Evolutionary conservation across 2,113 vertebrate species (phyloP), one percentile per base, ranked within the genome.

Genomic region (Notiomystis cincta): DNA sequence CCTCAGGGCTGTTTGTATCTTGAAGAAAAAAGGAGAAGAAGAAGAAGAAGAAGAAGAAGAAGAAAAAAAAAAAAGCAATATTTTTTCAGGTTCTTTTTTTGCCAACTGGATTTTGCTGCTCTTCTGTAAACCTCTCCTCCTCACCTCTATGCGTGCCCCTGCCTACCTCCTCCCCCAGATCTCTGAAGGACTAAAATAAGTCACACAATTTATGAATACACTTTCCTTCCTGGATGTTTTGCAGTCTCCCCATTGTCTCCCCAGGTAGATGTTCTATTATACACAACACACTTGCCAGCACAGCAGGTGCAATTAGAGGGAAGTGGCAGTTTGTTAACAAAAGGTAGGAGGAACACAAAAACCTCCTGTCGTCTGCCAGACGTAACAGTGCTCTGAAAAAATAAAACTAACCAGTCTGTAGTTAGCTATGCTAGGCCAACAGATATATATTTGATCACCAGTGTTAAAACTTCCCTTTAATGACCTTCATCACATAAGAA

Each of bases 1-100:
- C 94, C 99, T 98, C 90, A 99, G 89, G 2, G 99, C 99, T 6
- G 99, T 99, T 93, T 99, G 99, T 81, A 99, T 99, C 99, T 99
- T 91, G 50, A 80, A 75, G 56, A 31, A 77, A 31, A n/a, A 77
- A 21, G 11, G 24, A 16, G 13, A 4, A 33, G 5, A 9, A 2
- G 16, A 14, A 61, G n/a, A n/a, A n/a, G n/a, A n/a, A n/a, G n/a
- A n/a, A n/a, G n/a, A n/a, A n/a, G n/a, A n/a, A n/a, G n/a, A n/a
- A n/a, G n/a, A n/a, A n/a, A n/a, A n/a, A n/a, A 50, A 33, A 48
- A 35, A 22, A 38, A 69, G 19, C 13, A 91, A 22, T 17, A 33
- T 15, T 81, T 94, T 89, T 93, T 57, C 20, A 58, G 45, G 23
- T 35, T 18, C 30, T 7, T 15, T 21, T 66, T 83, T 79, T 81